phyloP scores from a whole-genome alignment of 2,888 invertebrate genomes.

The Melanotus villosus region DNA sequence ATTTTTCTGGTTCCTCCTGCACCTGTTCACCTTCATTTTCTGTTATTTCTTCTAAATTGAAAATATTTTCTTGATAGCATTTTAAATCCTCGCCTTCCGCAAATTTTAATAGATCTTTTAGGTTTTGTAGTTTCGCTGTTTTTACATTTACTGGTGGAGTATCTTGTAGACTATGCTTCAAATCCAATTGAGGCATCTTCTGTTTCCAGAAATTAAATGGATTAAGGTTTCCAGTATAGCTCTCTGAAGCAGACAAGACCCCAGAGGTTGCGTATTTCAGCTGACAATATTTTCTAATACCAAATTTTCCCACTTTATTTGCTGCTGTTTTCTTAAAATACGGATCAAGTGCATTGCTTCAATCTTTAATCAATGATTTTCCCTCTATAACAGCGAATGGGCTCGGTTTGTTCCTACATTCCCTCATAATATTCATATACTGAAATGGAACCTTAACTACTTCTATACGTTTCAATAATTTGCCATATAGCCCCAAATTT shows the following conservation, averaged over 20 bases:
- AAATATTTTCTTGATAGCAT: too few species aligned
- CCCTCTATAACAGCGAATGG: conserved; percentile 6
- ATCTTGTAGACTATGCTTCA: too few species aligned
- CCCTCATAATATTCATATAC: conserved; percentile 2
- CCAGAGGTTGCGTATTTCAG: background rate
- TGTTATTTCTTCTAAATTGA: too few species aligned
- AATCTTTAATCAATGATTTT: conserved; percentile 1
- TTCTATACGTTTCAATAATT: background rate
- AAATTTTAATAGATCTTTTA: too few species aligned
- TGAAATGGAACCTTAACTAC: background rate
- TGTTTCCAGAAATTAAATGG: conserved; percentile 1
- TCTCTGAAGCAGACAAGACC: background rate
- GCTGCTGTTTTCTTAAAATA: background rate
- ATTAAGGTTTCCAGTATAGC: background rate
- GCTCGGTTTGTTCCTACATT: background rate
- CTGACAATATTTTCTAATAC: background rate
- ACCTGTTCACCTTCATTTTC: too few species aligned
- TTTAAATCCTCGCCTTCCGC: too few species aligned
- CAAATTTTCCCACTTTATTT: background rate
- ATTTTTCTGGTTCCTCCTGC: background rate
- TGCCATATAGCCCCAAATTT: conserved; percentile 4
- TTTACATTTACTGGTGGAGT: too few species aligned
- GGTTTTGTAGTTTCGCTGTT: too few species aligned
- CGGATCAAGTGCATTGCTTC: background rate
- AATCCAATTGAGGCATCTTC: background rate